phyloP scores from a whole-genome alignment of 2,113 vertebrate species.

The Burhinus bistriatus region DNA sequence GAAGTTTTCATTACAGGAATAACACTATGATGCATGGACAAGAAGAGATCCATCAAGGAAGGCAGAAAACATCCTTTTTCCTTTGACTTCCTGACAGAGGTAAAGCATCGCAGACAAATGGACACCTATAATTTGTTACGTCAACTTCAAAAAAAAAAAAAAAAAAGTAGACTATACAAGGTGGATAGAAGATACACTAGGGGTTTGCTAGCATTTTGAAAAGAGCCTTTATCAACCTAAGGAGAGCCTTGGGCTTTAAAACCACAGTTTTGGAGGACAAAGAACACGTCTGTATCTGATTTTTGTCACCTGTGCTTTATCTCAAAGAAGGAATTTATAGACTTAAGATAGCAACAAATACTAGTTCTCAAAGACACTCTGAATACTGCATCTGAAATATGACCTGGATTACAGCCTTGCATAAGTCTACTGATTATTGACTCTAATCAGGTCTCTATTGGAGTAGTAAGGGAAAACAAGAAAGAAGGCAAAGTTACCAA shows the following conservation, averaged over 20 bases:
- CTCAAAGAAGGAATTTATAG: not conserved
- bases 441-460: not conserved
- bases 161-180: not conserved
- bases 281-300: not conserved
- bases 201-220: not conserved
- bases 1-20: not conserved
- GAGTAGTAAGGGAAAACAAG: not conserved
- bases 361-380: not conserved
- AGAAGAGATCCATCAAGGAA: not conserved
- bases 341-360: not conserved
- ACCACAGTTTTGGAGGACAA: not conserved
- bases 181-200: not conserved
- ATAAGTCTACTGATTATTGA: not conserved
- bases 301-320: not conserved
- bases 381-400: not conserved
- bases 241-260: not conserved
- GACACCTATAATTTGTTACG: not conserved
- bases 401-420: not conserved
- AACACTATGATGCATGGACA: not conserved
- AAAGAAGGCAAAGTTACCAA: not conserved
- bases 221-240: not conserved
- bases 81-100: not conserved
- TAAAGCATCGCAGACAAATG: not conserved
- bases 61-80: not conserved
- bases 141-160: not conserved